phyloP scores from a whole-genome alignment of 2,888 invertebrate species.

The Melipona beecheii region DNA sequence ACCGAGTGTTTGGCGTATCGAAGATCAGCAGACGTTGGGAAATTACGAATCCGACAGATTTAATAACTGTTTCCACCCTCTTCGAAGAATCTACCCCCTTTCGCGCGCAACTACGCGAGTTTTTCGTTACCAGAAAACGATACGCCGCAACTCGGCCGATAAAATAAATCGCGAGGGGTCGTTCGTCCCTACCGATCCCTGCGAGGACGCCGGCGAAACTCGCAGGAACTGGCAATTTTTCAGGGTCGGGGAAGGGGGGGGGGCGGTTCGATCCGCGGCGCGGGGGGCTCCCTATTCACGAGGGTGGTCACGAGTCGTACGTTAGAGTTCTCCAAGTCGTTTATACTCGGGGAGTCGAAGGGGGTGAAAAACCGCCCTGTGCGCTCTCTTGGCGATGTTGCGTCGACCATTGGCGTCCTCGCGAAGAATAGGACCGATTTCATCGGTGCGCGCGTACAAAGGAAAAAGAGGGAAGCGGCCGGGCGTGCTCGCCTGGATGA shows the following conservation, averaged over 20 bases:
- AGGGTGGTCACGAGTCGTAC: slow-evolving; percentile 63
- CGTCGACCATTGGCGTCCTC: slow-evolving; percentile 59
- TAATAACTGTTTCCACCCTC: neutral
- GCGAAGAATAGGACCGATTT: slow-evolving; percentile 69
- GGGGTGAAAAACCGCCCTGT: slow-evolving; percentile 44
- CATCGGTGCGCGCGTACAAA: slow-evolving; percentile 56
- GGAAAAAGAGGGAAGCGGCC: slow-evolving; percentile 21
- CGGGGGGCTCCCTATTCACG: slow-evolving; percentile 59
- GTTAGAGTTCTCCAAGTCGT: slow-evolving; percentile 71
- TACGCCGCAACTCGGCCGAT: slow-evolving; percentile 49
- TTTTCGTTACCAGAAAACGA: slow-evolving; percentile 38
- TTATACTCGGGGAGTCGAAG: slow-evolving; percentile 59
- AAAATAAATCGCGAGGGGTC: slow-evolving; percentile 59
- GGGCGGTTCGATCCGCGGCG: slow-evolving; percentile 45
- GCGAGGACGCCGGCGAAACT: slow-evolving; percentile 49
- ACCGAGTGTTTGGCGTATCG: neutral
- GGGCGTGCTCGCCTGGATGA: slow-evolving; percentile 43
- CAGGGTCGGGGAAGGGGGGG: slow-evolving; percentile 23
- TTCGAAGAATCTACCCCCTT: neutral
- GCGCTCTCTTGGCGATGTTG: slow-evolving; percentile 49
- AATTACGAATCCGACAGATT: neutral
- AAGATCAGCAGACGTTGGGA: neutral
- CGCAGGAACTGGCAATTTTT: slow-evolving; percentile 66
- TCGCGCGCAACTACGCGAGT: neutral
- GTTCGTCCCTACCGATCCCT: slow-evolving; percentile 45